A percentile compares a stretch with the other conserved stretches of the same genome.
These are phyloP conservation scores for Carettochelys insculpta DNA, from an alignment of 2,113 vertebrate species.

Conservation along the genomic window DNA sequence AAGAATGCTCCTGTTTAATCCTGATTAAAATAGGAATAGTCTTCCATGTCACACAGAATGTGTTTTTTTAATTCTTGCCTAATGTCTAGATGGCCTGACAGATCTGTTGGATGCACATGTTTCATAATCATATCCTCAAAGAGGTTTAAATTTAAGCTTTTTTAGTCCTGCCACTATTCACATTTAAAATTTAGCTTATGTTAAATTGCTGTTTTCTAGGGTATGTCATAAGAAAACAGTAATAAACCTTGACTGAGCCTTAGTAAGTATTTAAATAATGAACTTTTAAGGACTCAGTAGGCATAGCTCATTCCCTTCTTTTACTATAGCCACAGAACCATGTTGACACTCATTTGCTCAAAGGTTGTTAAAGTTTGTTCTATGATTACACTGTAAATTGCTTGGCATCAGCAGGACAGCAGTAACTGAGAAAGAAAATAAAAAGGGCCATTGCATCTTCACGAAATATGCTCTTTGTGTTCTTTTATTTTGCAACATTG, in stretches of 20 bases:
- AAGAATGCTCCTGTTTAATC: conserved; percentile 33
- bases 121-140: conserved; percentile 53
- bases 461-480: conserved; percentile 51
- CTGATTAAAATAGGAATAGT: conserved; percentile 41
- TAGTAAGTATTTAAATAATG: conserved; percentile 16
- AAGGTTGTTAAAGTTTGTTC: conserved; percentile 5
- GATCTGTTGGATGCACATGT: not conserved
- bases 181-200: conserved; percentile 51
- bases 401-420: conserved; percentile 21
- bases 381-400: conserved; percentile 22
- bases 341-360: conserved; percentile 26
- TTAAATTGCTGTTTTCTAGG: conserved; percentile 58
- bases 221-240: conserved; percentile 17
- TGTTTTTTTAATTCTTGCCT: conserved; percentile 38
- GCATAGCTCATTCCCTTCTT: conserved; percentile 1
- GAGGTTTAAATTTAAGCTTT: conserved; percentile 44
- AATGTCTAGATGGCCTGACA: not conserved
- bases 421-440: conserved; percentile 23
- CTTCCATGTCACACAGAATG: conserved; percentile 28
- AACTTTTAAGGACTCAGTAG: conserved; percentile 36
- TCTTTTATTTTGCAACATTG: conserved; percentile 38
- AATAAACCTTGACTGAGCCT: conserved; percentile 39
- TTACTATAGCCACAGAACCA: not conserved
- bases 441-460: conserved; percentile 10
- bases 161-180: conserved; percentile 23